phyloP scores from a whole-genome alignment of 1,140 invertebrate species.

The Caenorhabditis tropicalis region DNA sequence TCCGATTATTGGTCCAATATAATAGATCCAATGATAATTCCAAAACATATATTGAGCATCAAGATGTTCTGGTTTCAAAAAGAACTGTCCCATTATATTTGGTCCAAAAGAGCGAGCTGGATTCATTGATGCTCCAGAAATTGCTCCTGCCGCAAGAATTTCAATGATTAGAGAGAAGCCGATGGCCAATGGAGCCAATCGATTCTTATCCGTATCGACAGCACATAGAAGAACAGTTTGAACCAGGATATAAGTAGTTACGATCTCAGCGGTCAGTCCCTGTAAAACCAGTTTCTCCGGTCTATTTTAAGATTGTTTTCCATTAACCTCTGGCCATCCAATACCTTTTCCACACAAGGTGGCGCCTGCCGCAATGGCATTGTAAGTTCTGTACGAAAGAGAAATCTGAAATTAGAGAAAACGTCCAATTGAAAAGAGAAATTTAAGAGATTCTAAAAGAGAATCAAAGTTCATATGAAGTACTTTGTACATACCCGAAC shows the following conservation, averaged over 20 bases:
- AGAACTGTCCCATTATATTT: slow-evolving; percentile 64
- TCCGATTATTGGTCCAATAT: slow-evolving; percentile 72
- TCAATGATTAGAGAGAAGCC: slow-evolving; percentile 70
- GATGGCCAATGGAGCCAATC: slow-evolving; percentile 71
- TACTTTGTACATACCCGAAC: slow-evolving; percentile 14
- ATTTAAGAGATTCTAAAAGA: neutral
- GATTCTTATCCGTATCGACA: slow-evolving; percentile 64
- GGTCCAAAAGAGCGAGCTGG: slow-evolving; percentile 73
- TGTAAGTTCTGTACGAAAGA: neutral
- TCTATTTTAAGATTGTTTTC: neutral
- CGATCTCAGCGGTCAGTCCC: slow-evolving; percentile 67
- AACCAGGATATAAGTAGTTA: slow-evolving; percentile 71
- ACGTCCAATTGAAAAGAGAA: neutral
- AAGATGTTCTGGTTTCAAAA: slow-evolving; percentile 36
- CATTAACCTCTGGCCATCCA: neutral
- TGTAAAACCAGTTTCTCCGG: neutral
- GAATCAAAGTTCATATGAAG: slow-evolving; percentile 7
- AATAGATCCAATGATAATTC: slow-evolving; percentile 73
- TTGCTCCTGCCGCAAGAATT: slow-evolving; percentile 65
- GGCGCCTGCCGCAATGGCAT: neutral
- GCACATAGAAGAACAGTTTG: slow-evolving; percentile 70
- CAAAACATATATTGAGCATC: slow-evolving; percentile 59
- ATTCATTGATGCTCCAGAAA: slow-evolving; percentile 73
- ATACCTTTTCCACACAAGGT: slow-evolving; percentile 25
- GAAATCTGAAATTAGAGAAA: slow-evolving; percentile 19